Evolutionary conservation across 2,797 vertebrate species (phyloP).

Genomic region (Crenichthys baileyi): DNA sequence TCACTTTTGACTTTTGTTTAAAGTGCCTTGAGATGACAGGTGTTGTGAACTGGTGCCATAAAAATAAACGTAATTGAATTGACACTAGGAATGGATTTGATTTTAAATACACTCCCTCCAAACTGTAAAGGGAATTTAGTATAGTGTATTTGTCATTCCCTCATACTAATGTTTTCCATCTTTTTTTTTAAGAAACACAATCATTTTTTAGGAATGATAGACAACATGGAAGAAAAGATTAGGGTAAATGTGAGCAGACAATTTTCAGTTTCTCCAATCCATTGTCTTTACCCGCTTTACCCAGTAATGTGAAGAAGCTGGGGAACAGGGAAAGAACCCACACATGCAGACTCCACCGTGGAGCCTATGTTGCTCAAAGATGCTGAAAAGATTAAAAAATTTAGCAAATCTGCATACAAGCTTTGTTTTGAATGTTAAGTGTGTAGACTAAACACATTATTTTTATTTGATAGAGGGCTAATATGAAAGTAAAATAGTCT

Average conservation of each 20-base stretch:
- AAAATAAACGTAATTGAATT: background rate
- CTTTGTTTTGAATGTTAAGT: background rate
- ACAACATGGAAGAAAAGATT: background rate
- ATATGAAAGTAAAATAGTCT: too few species aligned
- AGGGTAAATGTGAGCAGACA: background rate
- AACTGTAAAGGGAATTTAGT: slow-evolving; percentile 1
- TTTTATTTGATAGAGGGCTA: background rate
- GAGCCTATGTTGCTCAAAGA: background rate
- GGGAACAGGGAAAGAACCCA: background rate
- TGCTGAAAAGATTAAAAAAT: background rate
- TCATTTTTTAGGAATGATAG: background rate
- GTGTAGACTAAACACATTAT: background rate
- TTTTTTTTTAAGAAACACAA: background rate
- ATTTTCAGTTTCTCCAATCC: background rate
- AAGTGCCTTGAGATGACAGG: background rate
- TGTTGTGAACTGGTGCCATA: background rate
- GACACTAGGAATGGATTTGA: background rate
- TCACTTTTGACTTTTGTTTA: too few species aligned
- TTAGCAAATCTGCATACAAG: background rate
- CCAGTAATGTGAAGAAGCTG: background rate
- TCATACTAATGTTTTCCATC: background rate
- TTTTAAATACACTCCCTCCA: background rate
- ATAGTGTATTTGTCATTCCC: background rate
- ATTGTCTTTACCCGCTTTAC: background rate
- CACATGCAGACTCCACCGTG: background rate